Evolutionary conservation across 2,797 vertebrate species (phyloP).

Genomic region (Masticophis lateralis): DNA sequence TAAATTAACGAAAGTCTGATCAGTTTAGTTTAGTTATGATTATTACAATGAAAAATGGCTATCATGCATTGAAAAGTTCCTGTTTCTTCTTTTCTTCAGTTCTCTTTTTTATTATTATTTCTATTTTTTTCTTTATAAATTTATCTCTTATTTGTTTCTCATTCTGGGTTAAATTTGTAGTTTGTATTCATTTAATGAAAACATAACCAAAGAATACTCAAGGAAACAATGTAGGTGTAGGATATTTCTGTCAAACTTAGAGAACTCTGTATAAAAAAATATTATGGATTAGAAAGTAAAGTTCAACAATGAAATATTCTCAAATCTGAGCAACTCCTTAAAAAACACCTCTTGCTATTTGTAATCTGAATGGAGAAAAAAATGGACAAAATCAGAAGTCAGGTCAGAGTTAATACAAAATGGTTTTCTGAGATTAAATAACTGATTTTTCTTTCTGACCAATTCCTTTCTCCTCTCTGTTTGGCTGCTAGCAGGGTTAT

Average conservation of each 20-base stretch:
- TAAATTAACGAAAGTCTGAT: background rate
- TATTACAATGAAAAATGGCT: background rate
- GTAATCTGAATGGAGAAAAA: background rate
- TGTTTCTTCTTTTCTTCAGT: background rate
- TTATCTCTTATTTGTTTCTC: background rate
- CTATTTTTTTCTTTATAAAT: background rate
- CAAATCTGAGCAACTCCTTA: background rate
- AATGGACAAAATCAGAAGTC: conserved; percentile 38
- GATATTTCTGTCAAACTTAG: background rate
- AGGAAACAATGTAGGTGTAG: background rate
- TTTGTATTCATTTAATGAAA: background rate
- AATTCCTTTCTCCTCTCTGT: conserved; percentile 22
- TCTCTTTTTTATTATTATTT: background rate
- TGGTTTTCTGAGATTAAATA: background rate
- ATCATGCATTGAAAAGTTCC: background rate
- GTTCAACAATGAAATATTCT: background rate
- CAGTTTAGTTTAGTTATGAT: background rate
- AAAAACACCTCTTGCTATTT: background rate
- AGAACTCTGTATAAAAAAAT: background rate
- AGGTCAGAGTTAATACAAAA: conserved; percentile 20
- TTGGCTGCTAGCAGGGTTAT: conserved; percentile 37
- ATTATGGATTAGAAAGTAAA: conserved; percentile 20
- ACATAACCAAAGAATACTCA: background rate
- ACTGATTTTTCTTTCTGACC: background rate
- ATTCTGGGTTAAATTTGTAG: background rate